Base-by-base conservation (phyloP, 2,888 invertebrate genomes). In the Limulus polyphemus region DNA sequence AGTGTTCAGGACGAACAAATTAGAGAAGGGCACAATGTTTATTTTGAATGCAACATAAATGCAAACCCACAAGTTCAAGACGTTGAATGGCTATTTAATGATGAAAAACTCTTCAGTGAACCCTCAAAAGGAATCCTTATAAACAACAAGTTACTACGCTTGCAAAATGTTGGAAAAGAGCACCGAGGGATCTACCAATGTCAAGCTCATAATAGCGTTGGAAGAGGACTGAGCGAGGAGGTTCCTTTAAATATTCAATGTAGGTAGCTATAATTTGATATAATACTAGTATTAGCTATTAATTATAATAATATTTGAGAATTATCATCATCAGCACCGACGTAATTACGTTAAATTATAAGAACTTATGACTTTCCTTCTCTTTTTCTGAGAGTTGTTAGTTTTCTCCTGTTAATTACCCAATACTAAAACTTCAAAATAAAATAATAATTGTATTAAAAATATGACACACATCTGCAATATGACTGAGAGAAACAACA, bases 1-100 rank as follows among this genome's bases (percentile, higher is more conserved):
- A 90, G 90, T 64, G 80, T 91, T 71, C 86, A 86, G 72, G 84
- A 88, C 62, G 62, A 64, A 12, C 59, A 61, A 17, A 63, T 70
- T n/a, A 54, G 59, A 1, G 69, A 70, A 62, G 69, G 69, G 32
- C 66, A 54, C 17, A 66, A 69, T 46, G 62, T 70, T 4, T 66
- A 57, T 54, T 49, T 70, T 11, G 69, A 69, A 12, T 70, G 70
- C 51, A 61, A 62, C 12, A 62, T 70, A 10, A 62, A 62, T 5
- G 62, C 70, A n/a, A 70, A 69, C 57, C 69, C 70, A 46, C 61
- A 64, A 11, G 62, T 70, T 32, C 62, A 61, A 47, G 69, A 70
- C 32, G 48, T 70, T 17, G 63, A 63, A 12, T 70, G 70, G 70
- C 49, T 63, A 12, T 64, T 64, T 47, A 65, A 70, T 47, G 68